Evolutionary conservation across 2,888 invertebrate species (phyloP).

Genomic region (Sycophila texana): DNA sequence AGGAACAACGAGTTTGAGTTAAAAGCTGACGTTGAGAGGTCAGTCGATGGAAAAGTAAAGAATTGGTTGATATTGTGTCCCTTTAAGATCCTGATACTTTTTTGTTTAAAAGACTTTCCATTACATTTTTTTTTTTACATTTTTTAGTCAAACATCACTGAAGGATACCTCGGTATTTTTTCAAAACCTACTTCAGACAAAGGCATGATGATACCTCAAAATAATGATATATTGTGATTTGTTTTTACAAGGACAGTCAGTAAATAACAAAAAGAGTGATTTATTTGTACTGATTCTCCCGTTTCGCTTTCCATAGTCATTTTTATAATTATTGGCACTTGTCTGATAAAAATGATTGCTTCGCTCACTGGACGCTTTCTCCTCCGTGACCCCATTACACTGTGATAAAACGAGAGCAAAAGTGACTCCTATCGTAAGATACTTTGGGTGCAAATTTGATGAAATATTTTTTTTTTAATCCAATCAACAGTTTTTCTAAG

Average conservation of each 20-base stretch:
- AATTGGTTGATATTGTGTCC: too few relatives aligned
- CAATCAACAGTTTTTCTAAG: too few relatives aligned
- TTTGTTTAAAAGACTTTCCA: not conserved
- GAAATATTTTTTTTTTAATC: too few relatives aligned
- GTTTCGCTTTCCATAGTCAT: not conserved
- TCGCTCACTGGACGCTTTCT: slow-evolving; percentile 36
- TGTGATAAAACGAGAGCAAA: slow-evolving; percentile 20
- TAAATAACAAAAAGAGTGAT: too few relatives aligned
- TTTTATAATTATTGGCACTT: slow-evolving; percentile 15
- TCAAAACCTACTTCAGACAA: slow-evolving; percentile 21
- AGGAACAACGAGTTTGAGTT: slow-evolving; percentile 68
- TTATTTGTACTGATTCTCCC: too few relatives aligned
- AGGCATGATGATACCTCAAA: not conserved
- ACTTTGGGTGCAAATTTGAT: too few relatives aligned
- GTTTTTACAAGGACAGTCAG: not conserved
- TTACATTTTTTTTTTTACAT: too few relatives aligned
- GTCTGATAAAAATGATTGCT: not conserved
- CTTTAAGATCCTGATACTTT: not conserved
- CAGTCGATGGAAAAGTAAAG: slow-evolving; percentile 56
- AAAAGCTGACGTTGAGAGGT: slow-evolving; percentile 69
- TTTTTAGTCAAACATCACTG: too few relatives aligned
- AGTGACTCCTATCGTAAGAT: not conserved
- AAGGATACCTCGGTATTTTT: not conserved
- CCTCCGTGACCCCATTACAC: slow-evolving; percentile 38
- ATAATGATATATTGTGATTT: not conserved